Evolutionary conservation across 2,797 vertebrate genomes (phyloP).

Genomic region (Chloroceryle amazona): DNA sequence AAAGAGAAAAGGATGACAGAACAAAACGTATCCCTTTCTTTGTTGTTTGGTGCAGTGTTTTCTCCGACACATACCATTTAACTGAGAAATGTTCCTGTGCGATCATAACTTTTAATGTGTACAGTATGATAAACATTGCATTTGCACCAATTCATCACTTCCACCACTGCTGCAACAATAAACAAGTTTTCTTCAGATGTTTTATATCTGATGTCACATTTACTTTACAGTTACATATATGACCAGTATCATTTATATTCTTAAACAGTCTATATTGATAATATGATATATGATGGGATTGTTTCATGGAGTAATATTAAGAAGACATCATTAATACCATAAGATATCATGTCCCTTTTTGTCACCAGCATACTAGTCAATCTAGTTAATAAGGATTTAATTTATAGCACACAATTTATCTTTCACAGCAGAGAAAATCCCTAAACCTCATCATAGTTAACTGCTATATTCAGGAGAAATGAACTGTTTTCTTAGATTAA

Average conservation of each 20-base stretch:
- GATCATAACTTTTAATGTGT: conserved; percentile 70
- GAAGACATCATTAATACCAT: not conserved
- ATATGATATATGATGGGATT: not conserved
- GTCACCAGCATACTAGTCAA: not conserved
- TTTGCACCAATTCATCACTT: conserved; percentile 61
- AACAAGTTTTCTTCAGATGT: conserved; percentile 52
- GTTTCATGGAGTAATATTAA: conserved; percentile 27
- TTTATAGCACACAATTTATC: not conserved
- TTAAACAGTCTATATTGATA: not conserved
- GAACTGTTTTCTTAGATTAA: not conserved
- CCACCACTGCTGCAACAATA: not conserved
- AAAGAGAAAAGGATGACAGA: conserved; percentile 40
- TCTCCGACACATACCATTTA: conserved; percentile 72
- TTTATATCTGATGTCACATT: conserved; percentile 30
- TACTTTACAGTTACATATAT: conserved; percentile 49
- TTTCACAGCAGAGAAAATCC: not conserved
- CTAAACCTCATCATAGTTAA: not conserved
- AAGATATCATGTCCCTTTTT: not conserved
- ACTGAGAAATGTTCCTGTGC: conserved; percentile 62
- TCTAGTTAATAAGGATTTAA: conserved; percentile 21
- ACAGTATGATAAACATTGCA: conserved; percentile 46
- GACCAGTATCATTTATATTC: conserved; percentile 22
- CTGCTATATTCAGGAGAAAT: not conserved
- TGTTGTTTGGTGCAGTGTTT: conserved; percentile 66
- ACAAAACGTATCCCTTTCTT: conserved; percentile 67